These are phyloP conservation scores for Saguinus imperator DNA, from an alignment of 2,113 vertebrate genomes.

Conservation along the genomic window DNA sequence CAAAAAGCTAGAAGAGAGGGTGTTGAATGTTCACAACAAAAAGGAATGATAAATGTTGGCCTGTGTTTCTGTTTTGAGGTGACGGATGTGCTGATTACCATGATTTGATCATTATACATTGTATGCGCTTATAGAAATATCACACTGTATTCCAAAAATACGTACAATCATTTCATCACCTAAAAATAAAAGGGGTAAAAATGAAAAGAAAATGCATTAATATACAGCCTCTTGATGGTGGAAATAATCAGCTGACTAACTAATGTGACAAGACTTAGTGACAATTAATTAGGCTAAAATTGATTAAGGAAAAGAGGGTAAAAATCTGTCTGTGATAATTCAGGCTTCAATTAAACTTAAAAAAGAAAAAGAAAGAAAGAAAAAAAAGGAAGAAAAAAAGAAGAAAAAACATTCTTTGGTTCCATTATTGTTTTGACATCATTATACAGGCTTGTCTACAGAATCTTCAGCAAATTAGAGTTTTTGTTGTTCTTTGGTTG, in stretches of 20 bases:
- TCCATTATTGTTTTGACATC: background rate
- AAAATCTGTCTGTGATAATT: conserved; percentile 72
- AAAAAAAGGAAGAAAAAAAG: background rate
- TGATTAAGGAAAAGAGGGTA: conserved; percentile 78
- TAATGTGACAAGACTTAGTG: conserved; percentile 79
- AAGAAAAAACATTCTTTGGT: background rate
- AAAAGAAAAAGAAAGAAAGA: background rate
- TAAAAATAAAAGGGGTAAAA: background rate
- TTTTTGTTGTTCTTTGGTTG: background rate
- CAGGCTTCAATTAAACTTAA: conserved; percentile 57
- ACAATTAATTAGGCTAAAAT: conserved; percentile 81
- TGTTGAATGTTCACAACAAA: background rate
- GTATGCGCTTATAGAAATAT: background rate
- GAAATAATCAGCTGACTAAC: conserved; percentile 82
- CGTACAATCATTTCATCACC: background rate
- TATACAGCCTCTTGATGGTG: conserved; percentile 81
- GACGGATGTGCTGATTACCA: background rate
- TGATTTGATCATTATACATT: background rate
- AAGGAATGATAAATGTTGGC: background rate
- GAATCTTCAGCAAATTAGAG: background rate
- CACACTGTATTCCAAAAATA: background rate
- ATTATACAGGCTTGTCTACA: background rate
- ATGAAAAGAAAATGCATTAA: conserved; percentile 71
- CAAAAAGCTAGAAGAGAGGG: background rate
- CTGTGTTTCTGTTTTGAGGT: background rate